phyloP scores from a whole-genome alignment of 2,888 invertebrate species.

The Hypercompe scribonia region DNA sequence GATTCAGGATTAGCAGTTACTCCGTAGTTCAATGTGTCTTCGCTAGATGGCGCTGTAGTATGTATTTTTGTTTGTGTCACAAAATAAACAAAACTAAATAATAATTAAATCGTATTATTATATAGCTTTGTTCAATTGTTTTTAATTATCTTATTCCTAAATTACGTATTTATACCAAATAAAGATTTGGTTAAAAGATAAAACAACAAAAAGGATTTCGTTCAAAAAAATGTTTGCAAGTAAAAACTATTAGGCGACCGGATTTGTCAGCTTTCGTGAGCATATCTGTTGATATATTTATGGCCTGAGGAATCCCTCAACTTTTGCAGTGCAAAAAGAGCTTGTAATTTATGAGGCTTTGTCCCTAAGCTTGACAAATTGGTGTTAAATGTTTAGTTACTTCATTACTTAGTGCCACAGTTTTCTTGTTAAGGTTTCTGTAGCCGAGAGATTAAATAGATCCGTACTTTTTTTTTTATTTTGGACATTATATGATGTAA shows the following conservation, averaged over 20 bases:
- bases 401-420: not conserved
- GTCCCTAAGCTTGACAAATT: not conserved
- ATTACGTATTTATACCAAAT: not conserved
- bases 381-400: not conserved
- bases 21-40: no score
- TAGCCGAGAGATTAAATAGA: not conserved
- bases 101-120: no score
- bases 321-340: not conserved
- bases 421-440: not conserved
- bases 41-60: no score
- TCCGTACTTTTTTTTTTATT: no score
- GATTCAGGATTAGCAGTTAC: no score
- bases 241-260: slow-evolving; percentile 1
- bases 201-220: not conserved
- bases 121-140: not conserved
- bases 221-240: not conserved
- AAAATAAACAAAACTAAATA: no score
- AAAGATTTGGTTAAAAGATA: not conserved
- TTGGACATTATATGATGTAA: no score
- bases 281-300: slow-evolving; percentile 16
- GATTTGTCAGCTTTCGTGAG: slow-evolving; percentile 12
- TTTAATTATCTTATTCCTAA: not conserved
- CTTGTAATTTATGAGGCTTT: not conserved
- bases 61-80: no score
- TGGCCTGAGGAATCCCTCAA: not conserved